A percentile compares a stretch with the other conserved stretches of the same genome.
phyloP scores from a whole-genome alignment of 2,888 invertebrate genomes.

The Stenolophus ochropezus region DNA sequence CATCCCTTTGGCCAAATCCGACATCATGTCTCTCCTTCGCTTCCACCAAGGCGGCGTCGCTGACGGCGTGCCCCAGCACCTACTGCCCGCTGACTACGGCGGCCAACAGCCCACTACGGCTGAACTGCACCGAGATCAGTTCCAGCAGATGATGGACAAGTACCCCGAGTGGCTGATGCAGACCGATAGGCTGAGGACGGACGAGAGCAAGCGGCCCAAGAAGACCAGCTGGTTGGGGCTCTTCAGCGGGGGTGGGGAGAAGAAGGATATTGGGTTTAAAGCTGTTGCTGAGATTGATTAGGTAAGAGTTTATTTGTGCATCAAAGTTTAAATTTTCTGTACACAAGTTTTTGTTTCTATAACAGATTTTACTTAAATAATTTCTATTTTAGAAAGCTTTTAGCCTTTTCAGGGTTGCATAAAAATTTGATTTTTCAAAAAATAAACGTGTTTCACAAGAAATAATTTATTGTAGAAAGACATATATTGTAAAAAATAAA shows the following conservation, averaged over 20 bases:
- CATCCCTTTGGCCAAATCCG: constrained; percentile 79
- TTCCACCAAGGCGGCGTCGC: constrained; percentile 73
- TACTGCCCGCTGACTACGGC: constrained; percentile 77
- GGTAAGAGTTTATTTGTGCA: constrained; percentile 23
- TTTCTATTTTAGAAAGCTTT: no score
- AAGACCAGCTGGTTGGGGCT: constrained; percentile 71
- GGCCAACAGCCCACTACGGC: constrained; percentile 75
- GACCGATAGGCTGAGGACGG: constrained; percentile 76
- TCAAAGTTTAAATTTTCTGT: not conserved
- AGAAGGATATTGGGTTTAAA: constrained; percentile 64
- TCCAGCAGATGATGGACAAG: constrained; percentile 76
- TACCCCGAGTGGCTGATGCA: constrained; percentile 80
- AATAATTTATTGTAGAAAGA: no score
- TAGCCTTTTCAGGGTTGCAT: no score
- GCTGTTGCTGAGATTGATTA: constrained; percentile 63
- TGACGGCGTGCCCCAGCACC: constrained; percentile 70
- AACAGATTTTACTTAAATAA: no score
- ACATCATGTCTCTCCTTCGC: constrained; percentile 77
- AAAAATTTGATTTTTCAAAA: no score
- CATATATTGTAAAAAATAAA: no score
- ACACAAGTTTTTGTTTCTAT: no score
- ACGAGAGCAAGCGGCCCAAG: constrained; percentile 70
- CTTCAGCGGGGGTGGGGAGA: constrained; percentile 64
- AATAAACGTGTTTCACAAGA: no score
- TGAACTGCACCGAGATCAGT: constrained; percentile 77